Base-by-base conservation (phyloP, 2,113 vertebrate genomes). In the Antigone vipio region DNA sequence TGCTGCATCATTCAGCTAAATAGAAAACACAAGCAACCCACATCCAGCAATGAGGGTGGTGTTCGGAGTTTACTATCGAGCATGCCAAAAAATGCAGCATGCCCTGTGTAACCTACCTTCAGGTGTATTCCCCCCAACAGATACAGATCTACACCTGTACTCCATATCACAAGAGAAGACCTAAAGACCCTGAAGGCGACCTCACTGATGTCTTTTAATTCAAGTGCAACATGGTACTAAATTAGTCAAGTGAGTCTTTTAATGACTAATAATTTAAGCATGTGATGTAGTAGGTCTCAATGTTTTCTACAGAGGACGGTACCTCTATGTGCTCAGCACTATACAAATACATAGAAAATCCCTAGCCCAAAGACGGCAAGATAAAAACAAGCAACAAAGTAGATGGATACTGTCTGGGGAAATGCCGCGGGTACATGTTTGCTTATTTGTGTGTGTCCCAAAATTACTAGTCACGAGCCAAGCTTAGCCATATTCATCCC, bases 1-100 rank as follows among this genome's bases (percentile, higher is more conserved):
- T 77, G 68, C 92, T 92, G 66, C 73, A 60, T 82, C 84, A 89
- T 40, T 79, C 92, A 88, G 84, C 49, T 96, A 76, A 85, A 60
- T 35, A 91, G 91, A 90, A 85, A 93, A 96, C 76, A 74, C 24
- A 30, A 89, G 64, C 76, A 90, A 50, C 80, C 68, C 73, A 53
- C 75, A 55, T 47, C 75, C 76, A 75, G 67, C n/a, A 80, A 30
- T 1, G 24, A 77, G 73, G 30, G n/a, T 7, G 2, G 11, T 23
- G 47, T 50, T 84, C 52, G 78, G 64, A 69, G 34, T 24, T 94
- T 64, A 82, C 58, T 30, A 44, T 3, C 34, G 8, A 66, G 66
- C 30, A 52, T 0, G 1, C 18, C 52, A 44, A 50, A 88, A 88
- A 81, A 42, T 2, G 7, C 64, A 84, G 10, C 47, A 3, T n/a